These are phyloP conservation scores for Ecdyonurus torrentis DNA, from an alignment of 2,888 invertebrate species.

Conservation along the genomic window DNA sequence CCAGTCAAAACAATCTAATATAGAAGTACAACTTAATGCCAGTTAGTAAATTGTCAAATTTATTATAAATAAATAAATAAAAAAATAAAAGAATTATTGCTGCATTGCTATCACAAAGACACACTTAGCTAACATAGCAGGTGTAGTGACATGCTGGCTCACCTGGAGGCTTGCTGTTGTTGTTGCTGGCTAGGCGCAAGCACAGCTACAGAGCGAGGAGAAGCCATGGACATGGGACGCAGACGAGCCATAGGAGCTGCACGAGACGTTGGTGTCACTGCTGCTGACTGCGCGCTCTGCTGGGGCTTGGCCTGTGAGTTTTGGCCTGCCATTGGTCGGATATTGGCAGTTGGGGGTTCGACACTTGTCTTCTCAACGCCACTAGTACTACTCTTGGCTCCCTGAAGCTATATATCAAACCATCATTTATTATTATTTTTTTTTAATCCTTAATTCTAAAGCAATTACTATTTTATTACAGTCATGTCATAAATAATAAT, in stretches of 20 bases:
- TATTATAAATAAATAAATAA: too few species aligned
- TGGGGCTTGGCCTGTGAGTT: neutral
- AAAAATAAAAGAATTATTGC: neutral
- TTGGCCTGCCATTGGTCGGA: neutral
- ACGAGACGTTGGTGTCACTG: neutral
- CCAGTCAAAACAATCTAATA: too few species aligned
- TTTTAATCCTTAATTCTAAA: too few species aligned
- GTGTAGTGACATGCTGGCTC: neutral
- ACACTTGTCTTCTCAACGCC: neutral
- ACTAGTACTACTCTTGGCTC: neutral
- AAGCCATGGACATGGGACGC: constrained; percentile 12
- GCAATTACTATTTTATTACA: too few species aligned
- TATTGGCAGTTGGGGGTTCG: neutral
- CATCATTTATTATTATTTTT: too few species aligned
- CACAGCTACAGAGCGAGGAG: constrained; percentile 28
- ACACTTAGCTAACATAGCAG: too few species aligned
- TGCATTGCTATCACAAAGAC: neutral
- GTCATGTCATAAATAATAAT: too few species aligned
- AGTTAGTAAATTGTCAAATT: too few species aligned
- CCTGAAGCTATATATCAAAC: neutral
- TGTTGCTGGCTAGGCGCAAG: constrained; percentile 44
- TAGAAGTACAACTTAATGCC: too few species aligned
- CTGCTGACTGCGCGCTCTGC: neutral
- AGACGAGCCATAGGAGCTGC: neutral
- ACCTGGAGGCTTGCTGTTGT: neutral